A percentile compares a stretch with the other conserved stretches of the same genome.
Evolutionary conservation across 1,140 invertebrate species (phyloP).

Genomic region (Aphaenogaster ashmeadi): DNA sequence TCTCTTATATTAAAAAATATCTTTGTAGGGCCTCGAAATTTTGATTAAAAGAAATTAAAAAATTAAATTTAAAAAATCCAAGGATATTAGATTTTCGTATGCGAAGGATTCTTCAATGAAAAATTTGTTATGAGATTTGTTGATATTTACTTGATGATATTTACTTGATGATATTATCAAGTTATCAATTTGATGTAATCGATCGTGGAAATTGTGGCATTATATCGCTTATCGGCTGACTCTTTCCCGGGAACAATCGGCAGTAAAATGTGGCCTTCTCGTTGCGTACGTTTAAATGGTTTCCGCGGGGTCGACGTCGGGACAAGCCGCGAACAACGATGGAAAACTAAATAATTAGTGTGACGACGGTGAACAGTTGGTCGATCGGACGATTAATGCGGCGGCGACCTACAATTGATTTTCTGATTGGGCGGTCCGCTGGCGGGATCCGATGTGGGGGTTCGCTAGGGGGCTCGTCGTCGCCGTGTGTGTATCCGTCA

Average conservation of each 20-base stretch:
- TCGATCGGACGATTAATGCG: slow-evolving; percentile 54
- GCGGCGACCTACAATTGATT: slow-evolving; percentile 51
- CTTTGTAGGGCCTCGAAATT: neutral
- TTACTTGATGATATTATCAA: neutral
- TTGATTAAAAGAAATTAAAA: neutral
- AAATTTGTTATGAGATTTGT: neutral
- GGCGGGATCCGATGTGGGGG: neutral
- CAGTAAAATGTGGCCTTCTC: slow-evolving; percentile 6
- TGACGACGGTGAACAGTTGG: slow-evolving; percentile 36
- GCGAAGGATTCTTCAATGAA: neutral
- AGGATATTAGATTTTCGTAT: neutral
- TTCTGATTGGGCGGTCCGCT: slow-evolving; percentile 46
- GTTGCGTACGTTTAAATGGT: slow-evolving; percentile 13
- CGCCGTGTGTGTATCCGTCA: slow-evolving; percentile 30
- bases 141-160: neutral
- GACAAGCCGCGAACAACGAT: slow-evolving; percentile 38
- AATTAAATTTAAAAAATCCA: neutral
- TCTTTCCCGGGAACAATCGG: neutral
- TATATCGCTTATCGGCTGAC: neutral
- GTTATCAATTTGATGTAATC: slow-evolving; percentile 8
- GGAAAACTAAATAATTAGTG: slow-evolving; percentile 63
- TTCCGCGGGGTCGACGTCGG: slow-evolving; percentile 5
- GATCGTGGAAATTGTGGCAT: neutral
- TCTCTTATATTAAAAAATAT: neutral
- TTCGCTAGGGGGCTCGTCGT: neutral